Evolutionary conservation across 2,113 vertebrate species (phyloP).

Genomic region (Epinephelus lanceolatus): DNA sequence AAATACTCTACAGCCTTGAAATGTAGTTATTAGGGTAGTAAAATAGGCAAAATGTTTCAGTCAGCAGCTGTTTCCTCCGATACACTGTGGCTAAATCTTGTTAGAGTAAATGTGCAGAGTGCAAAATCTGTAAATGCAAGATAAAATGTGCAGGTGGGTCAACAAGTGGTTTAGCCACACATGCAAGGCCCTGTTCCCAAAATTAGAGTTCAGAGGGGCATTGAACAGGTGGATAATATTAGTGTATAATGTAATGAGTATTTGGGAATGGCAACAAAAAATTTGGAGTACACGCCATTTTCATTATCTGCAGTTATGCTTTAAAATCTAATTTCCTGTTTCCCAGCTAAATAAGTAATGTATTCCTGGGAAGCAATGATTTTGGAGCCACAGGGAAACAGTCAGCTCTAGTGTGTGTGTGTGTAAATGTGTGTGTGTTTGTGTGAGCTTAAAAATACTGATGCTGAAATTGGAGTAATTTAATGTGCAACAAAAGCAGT

Average conservation of each 20-base stretch:
- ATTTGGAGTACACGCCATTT: conserved; percentile 1
- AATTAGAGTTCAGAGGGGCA: not conserved
- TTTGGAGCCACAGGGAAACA: conserved; percentile 25
- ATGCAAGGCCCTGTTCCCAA: not conserved
- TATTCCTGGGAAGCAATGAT: conserved; percentile 13
- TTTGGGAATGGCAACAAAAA: not conserved
- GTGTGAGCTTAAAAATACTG: conserved; percentile 1
- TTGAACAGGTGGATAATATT: conserved; percentile 10
- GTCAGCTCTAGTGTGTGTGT: not conserved
- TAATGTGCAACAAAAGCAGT: conserved; percentile 14
- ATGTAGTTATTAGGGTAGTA: conserved; percentile 19
- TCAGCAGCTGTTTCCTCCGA: conserved; percentile 5
- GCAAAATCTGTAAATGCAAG: not conserved
- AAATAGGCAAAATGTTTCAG: not conserved
- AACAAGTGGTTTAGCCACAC: conserved; percentile 9
- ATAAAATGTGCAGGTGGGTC: not conserved
- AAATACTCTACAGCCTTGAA: conserved; percentile 14
- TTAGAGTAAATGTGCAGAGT: conserved; percentile 2
- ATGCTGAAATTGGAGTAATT: conserved; percentile 15
- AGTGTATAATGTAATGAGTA: not conserved
- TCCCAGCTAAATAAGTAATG: not conserved
- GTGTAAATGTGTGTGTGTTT: conserved; percentile 11
- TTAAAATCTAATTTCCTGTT: conserved; percentile 60
- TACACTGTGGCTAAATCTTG: not conserved
- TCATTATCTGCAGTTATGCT: conserved; percentile 29